Evolutionary conservation across 2,797 vertebrate species (phyloP), one percentile per base, ranked within the genome.

Genomic region (Lates japonicus): DNA sequence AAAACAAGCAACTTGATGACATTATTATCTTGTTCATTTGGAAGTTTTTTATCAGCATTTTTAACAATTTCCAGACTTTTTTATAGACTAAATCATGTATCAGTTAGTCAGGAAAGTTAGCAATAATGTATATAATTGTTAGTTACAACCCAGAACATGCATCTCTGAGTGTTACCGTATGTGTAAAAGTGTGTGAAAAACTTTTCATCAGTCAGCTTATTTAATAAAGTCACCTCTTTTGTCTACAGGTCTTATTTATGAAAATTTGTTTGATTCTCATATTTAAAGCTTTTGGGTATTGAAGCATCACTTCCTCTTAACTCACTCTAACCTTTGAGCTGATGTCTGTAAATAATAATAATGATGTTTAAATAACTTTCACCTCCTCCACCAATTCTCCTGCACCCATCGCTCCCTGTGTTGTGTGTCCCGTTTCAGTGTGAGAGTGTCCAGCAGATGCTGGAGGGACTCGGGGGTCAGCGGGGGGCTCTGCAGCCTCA

Each of bases 371-470:
- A 41, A 35, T 35, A 62, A 0, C n/a, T 64, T 66, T 11, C 39
- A 16, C 12, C 55, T 42, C 10, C 39, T 44, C 11, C 1, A 19
- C 39, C 10, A 11, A 22, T 60, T 29, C 3, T 57, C 3, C 54
- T 55, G 14, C 61, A 14, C 59, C 49, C 16, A 2, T 69, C 39
- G 19, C 39, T 84, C 17, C n/a, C 2, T 71, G 68, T 76, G 0
- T 37, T 49, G 1, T 68, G 1, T 93, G 78, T 92, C 74, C 69
- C 68, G 29, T 91, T 95, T 72, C 86, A 99, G 98, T 97, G 96
- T 86, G 94, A 96, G 85, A 92, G 94, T 62, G 84, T 95, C 78
- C 94, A 93, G 88, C 90, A 84, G 64, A 69, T 95, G 80, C 48
- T 96, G 94, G 92, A 95, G 78, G 93, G 86, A 72, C 79, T 96